Base-by-base conservation (phyloP, 2,113 vertebrate species). In the Prietella phreatophila region DNA sequence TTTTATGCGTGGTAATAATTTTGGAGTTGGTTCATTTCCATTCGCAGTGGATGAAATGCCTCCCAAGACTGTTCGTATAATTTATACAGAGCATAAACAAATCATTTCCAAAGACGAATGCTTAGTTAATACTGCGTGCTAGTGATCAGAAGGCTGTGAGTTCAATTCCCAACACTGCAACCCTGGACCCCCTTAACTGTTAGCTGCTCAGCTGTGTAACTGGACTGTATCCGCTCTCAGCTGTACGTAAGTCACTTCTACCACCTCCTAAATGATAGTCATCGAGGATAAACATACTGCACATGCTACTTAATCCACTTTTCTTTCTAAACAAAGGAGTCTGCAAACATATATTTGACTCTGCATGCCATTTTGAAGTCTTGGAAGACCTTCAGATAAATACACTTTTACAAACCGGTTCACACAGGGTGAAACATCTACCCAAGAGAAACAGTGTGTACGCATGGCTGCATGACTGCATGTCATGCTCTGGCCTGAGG, bases 401-500 rank as follows among this genome's bases (percentile, higher is more conserved):
- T 33, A 14, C 58, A 79, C 36, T 20, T 67, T 50, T 10, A 56
- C 19, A 80, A 87, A 71, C 19, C 47, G 65, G 79, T 87, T 87
- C 80, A 87, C 17, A 50, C 33, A 22, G 36, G 78, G 63, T 82
- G 47, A 87, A 60, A 58, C 30, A 5, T 86, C 65, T 47, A 30
- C 25, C 63, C 65, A 39, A 73, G 33, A 50, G 47, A 71, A 47
- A 53, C 79, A 58, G 63, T 71, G 80, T 53, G 39, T 84, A 67
- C 0, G 61, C 27, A 30, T 3, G 82, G 30, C 79, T 42, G 39
- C 56, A 63, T 86, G 75, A 58, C 75, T 20, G 36, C 36, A 8
- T 39, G 42, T 79, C 75, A 53, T 39, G 47, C 75, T 86, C 36
- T 82, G 65, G 42, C 79, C 86, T 58, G 39, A 42, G 63, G 63